phyloP scores from a whole-genome alignment of 1,140 invertebrate genomes.

The Microplitis mediator region DNA sequence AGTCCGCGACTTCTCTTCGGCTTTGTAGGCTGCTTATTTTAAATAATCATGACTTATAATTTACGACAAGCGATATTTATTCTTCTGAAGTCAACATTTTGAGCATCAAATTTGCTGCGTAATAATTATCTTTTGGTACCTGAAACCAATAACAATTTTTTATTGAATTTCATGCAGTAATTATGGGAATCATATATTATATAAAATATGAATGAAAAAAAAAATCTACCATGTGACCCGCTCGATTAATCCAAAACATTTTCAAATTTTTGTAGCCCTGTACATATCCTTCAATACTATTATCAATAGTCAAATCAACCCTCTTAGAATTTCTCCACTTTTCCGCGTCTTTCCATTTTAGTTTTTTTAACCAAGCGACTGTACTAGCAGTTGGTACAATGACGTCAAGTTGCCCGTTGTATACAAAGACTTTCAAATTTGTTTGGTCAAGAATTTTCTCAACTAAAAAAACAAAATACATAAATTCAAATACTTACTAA shows the following conservation, averaged over 20 bases:
- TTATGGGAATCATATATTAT: background rate
- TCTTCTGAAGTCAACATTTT: slow-evolving; percentile 26
- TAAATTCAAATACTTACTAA: background rate
- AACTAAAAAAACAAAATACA: slow-evolving; percentile 63
- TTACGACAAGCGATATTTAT: no score
- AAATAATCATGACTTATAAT: no score
- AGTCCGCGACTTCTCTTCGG: no score
- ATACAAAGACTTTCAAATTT: slow-evolving; percentile 70
- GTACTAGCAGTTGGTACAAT: slow-evolving; percentile 76
- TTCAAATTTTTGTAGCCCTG: slow-evolving; percentile 71
- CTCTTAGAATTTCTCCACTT: slow-evolving; percentile 64
- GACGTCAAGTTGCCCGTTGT: slow-evolving; percentile 74
- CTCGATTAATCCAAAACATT: slow-evolving; percentile 76
- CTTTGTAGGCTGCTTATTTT: no score
- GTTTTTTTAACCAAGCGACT: slow-evolving; percentile 72
- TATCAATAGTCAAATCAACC: slow-evolving; percentile 63
- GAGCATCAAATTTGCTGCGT: slow-evolving; percentile 63
- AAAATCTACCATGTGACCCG: slow-evolving; percentile 72
- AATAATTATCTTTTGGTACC: slow-evolving; percentile 70
- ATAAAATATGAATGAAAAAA: slow-evolving; percentile 24
- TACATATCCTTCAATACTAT: slow-evolving; percentile 69
- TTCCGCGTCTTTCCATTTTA: slow-evolving; percentile 64
- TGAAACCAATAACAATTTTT: slow-evolving; percentile 43
- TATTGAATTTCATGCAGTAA: background rate
- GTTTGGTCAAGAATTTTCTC: slow-evolving; percentile 74